These are phyloP conservation scores for Catostomus latipinnis DNA, from an alignment of 2,797 vertebrate species.

Conservation along the genomic window DNA sequence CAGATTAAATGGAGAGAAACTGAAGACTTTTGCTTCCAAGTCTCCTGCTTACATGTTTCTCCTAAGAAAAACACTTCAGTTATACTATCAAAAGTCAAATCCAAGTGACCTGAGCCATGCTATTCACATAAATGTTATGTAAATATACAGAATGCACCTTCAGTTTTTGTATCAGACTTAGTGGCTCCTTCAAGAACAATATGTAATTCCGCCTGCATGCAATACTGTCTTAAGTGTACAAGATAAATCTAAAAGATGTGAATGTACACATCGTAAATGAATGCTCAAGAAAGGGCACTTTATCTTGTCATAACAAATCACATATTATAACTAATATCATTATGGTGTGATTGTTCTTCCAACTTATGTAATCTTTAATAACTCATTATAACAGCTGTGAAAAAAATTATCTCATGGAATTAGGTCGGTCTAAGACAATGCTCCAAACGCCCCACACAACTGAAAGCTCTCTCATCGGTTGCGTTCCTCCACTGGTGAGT, in stretches of 20 bases:
- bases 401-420: background rate
- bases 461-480: background rate
- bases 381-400: background rate
- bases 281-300: slow-evolving; percentile 28
- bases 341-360: background rate
- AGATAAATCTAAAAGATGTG: background rate
- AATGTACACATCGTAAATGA: background rate
- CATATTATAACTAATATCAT: slow-evolving; percentile 4
- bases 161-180: too few relatives aligned
- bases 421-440: background rate
- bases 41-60: too few relatives aligned
- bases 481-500: slow-evolving; percentile 60
- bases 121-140: too few relatives aligned
- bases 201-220: background rate
- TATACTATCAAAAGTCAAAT: too few relatives aligned
- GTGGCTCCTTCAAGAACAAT: background rate
- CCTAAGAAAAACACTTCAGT: too few relatives aligned
- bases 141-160: too few relatives aligned
- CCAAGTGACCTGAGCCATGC: too few relatives aligned
- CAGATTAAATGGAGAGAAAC: too few relatives aligned
- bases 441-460: slow-evolving; percentile 10
- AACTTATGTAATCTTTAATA: slow-evolving; percentile 22
- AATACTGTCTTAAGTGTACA: background rate
- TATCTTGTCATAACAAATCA: slow-evolving; percentile 16
- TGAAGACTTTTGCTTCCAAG: too few relatives aligned